These are phyloP conservation scores for Oophaga pumilio DNA, from an alignment of 2,113 vertebrate species.

Conservation along the genomic window DNA sequence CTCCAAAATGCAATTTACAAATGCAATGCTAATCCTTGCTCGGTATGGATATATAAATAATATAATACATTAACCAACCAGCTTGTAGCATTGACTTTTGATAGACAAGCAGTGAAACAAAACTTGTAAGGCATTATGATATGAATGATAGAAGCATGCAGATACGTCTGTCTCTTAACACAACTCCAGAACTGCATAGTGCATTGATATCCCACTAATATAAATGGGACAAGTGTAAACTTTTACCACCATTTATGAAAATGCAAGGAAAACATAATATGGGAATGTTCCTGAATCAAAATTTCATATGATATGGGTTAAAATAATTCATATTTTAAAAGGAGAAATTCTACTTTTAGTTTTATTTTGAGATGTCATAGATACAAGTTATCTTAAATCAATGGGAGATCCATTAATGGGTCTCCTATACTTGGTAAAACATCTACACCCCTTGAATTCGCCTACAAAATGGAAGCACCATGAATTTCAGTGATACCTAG, in stretches of 20 bases:
- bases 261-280: constrained; percentile 9
- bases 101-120: constrained; percentile 19
- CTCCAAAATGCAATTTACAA: constrained; percentile 44
- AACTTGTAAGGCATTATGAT: constrained; percentile 41
- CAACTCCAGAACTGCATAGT: constrained; percentile 44
- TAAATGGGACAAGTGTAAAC: constrained; percentile 48
- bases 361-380: not conserved
- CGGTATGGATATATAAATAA: constrained; percentile 30
- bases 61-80: constrained; percentile 29
- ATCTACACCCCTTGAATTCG: not conserved
- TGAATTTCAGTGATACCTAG: not conserved
- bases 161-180: constrained; percentile 1
- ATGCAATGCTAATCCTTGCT: constrained; percentile 35
- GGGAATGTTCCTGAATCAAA: not conserved
- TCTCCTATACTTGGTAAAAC: not conserved
- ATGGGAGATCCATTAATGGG: not conserved
- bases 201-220: constrained; percentile 40
- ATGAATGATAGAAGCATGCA: constrained; percentile 38
- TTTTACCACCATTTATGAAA: constrained; percentile 22
- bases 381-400: not conserved
- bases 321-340: not conserved
- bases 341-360: not conserved
- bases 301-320: not conserved
- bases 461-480: not conserved
- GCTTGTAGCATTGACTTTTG: constrained; percentile 32